phyloP scores from a whole-genome alignment of 2,888 invertebrate genomes.

The Caenorhabditis imperialis region DNA sequence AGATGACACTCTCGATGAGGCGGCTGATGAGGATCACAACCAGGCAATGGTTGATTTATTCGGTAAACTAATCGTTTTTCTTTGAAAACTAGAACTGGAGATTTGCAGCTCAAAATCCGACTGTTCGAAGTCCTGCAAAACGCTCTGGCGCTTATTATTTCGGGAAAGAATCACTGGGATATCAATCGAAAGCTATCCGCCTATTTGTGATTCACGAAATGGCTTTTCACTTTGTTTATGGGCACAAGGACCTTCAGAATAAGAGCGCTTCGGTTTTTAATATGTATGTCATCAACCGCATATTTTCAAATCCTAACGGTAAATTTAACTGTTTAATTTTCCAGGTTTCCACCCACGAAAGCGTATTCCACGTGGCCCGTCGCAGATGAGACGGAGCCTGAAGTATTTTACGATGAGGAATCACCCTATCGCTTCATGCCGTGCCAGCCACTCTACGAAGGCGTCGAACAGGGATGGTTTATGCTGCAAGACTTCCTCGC shows the following conservation, averaged over 20 bases:
- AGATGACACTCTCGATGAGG: constrained; percentile 1
- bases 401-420: constrained; percentile 50
- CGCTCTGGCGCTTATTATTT: constrained; percentile 25
- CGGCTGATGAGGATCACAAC: constrained; percentile 18
- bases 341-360: constrained; percentile 52
- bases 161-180: constrained; percentile 48
- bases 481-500: constrained; percentile 66
- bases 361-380: constrained; percentile 20
- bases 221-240: constrained; percentile 64
- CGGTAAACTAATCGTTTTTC: constrained; percentile 1
- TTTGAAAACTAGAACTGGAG: too few relatives aligned
- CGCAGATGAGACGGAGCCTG: constrained; percentile 6
- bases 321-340: constrained; percentile 11
- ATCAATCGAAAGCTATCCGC: constrained; percentile 65
- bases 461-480: constrained; percentile 66
- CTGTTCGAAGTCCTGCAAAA: constrained; percentile 6
- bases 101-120: too few relatives aligned
- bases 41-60: constrained; percentile 14
- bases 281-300: constrained; percentile 24
- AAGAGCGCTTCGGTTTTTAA: constrained; percentile 21
- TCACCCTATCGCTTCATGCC: constrained; percentile 67
- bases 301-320: too few relatives aligned
- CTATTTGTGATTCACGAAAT: constrained; percentile 63
- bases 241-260: constrained; percentile 11
- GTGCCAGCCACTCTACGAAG: constrained; percentile 57